Evolutionary conservation across 2,113 vertebrate genomes (phyloP).

Genomic region (Microcebus lehilahytsara): DNA sequence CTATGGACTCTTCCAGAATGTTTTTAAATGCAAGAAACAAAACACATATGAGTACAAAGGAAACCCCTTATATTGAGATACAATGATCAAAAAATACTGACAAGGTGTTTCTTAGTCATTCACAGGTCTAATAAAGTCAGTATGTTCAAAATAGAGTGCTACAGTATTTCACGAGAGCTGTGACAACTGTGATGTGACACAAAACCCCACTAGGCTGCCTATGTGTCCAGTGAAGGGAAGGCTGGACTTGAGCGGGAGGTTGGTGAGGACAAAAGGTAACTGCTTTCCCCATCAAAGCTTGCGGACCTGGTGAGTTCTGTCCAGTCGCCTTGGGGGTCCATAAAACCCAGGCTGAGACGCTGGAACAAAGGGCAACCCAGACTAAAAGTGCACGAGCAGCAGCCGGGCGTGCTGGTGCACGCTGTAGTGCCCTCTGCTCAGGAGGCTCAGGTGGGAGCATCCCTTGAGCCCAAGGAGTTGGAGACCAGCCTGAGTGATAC

Average conservation of each 20-base stretch:
- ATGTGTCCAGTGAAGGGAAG: fast-evolving
- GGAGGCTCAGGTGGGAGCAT: too few relatives aligned
- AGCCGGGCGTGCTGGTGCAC: too few relatives aligned
- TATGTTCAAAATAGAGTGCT: not conserved
- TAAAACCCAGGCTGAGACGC: not conserved
- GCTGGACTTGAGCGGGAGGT: not conserved
- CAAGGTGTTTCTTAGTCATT: not conserved
- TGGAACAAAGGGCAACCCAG: not conserved
- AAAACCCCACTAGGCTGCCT: not conserved
- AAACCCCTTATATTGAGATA: not conserved
- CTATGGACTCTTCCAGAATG: not conserved
- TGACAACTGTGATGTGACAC: too few relatives aligned
- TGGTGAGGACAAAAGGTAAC: not conserved
- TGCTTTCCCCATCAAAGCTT: not conserved
- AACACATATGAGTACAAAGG: not conserved
- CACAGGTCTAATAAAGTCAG: not conserved
- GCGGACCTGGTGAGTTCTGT: not conserved
- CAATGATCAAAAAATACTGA: not conserved
- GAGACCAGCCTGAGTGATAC: too few relatives aligned
- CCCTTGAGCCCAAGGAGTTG: too few relatives aligned
- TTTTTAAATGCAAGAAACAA: not conserved
- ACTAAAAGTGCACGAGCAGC: not conserved
- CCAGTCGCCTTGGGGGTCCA: not conserved
- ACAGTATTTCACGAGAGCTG: not conserved
- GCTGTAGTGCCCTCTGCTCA: too few relatives aligned